A percentile compares a stretch with the other conserved stretches of the same genome.
Conservation (phyloP, 2,888 invertebrate genomes). For the Thymelicus sylvestris region DNA sequence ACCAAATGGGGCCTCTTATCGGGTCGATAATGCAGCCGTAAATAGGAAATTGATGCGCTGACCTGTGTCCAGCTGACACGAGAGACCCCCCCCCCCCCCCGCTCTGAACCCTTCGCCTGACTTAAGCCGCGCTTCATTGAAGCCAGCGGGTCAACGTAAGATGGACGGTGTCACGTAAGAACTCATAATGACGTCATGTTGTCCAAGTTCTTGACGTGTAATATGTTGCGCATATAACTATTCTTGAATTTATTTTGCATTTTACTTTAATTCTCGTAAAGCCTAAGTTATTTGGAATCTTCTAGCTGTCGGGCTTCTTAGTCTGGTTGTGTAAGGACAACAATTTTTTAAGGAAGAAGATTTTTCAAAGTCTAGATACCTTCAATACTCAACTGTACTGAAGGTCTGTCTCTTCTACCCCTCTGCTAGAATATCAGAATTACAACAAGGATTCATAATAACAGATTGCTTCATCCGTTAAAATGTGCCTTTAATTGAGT, state of each 20-base stretch:
- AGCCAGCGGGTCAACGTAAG: background rate
- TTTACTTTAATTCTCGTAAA: too few species aligned
- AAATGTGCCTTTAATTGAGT: too few species aligned
- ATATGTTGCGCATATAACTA: background rate
- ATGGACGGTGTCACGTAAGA: constrained; percentile 17
- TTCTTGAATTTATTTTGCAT: too few species aligned
- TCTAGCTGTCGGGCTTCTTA: too few species aligned
- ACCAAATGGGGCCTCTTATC: constrained; percentile 32
- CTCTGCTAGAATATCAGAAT: too few species aligned
- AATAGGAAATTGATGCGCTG: constrained; percentile 58
- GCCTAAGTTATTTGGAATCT: too few species aligned
- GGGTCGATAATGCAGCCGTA: constrained; percentile 59
- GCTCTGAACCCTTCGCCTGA: background rate
- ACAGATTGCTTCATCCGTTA: background rate
- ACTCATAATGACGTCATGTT: constrained; percentile 3
- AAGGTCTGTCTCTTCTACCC: too few species aligned
- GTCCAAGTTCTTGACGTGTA: background rate
- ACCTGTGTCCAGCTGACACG: constrained; percentile 43
- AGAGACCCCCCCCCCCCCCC: background rate
- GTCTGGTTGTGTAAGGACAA: too few species aligned
- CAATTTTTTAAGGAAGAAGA: too few species aligned
- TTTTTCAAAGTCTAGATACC: too few species aligned
- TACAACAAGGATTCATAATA: too few species aligned
- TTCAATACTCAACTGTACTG: too few species aligned
- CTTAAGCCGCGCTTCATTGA: constrained; percentile 1